Evolutionary conservation across 2,888 invertebrate genomes (phyloP).

Genomic region (Lasioglossum zephyrum): DNA sequence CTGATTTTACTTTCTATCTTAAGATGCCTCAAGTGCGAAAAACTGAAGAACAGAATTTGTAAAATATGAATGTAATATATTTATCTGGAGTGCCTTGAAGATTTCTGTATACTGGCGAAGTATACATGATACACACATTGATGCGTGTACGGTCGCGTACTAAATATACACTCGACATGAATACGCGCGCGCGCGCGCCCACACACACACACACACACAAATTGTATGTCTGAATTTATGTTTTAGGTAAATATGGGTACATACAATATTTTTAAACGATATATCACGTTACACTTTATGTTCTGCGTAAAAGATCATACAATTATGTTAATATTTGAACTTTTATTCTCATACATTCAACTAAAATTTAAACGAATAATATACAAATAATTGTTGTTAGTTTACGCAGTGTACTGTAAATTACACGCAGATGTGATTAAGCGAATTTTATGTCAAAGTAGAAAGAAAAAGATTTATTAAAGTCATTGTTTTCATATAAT

Average conservation of each 20-base stretch:
- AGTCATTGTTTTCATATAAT: constrained; percentile 13
- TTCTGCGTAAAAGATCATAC: constrained; percentile 46
- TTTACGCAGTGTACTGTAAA: constrained; percentile 37
- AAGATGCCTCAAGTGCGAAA: constrained; percentile 64
- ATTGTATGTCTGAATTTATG: constrained; percentile 72
- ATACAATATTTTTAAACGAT: constrained; percentile 71
- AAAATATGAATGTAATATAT: constrained; percentile 82
- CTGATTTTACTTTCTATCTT: constrained; percentile 57
- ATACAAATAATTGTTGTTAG: constrained; percentile 21
- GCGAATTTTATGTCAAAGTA: constrained; percentile 18
- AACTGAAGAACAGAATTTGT: constrained; percentile 73
- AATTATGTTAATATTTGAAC: constrained; percentile 52
- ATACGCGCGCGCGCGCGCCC: background rate
- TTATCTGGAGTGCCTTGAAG: constrained; percentile 84
- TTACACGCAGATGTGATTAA: constrained; percentile 33
- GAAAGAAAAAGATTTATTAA: constrained; percentile 17
- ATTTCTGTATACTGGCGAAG: constrained; percentile 80
- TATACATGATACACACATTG: constrained; percentile 69
- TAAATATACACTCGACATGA: constrained; percentile 44
- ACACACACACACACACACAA: constrained; percentile 45
- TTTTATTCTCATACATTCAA: constrained; percentile 53
- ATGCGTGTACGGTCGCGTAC: constrained; percentile 29
- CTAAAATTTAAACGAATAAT: constrained; percentile 32
- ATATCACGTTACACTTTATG: constrained; percentile 65
- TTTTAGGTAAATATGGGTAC: constrained; percentile 75